Evolutionary conservation across 2,113 vertebrate genomes (phyloP), one percentile per base, ranked within the genome.

Genomic region (Rhombomys opimus): DNA sequence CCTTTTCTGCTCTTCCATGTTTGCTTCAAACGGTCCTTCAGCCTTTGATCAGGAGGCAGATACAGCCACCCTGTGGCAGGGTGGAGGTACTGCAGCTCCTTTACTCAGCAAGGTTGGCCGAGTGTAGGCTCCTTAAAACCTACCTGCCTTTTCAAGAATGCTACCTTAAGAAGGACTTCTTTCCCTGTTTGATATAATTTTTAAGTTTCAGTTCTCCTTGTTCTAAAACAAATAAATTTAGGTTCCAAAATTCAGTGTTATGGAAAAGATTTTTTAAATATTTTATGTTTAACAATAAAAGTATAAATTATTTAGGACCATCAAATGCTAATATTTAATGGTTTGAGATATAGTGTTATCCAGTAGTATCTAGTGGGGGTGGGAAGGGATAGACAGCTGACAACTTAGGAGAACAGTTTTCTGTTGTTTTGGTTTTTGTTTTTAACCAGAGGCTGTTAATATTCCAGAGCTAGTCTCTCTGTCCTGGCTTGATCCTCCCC

Each of bases 1-100:
- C 30, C 11, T 3, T 30, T 23, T 35, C 0, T 1, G 0, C 0
- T 38, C 7, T 6, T 68, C 22, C 3, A 12, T 4, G 27, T 30
- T 86, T 20, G 68, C 52, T 0, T 17, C 52, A 27, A 2, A 0
- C 17, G 6, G 7, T 9, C 27, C 54, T 41, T 23, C 25, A 61
- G 46, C n/a, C 23, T 82, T 70, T 57, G 12, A 94, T 61, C 23
- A 22, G 63, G 57, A 93, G 2, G 89, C 70, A 93, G 88, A 61
- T 96, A 92, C 65, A 97, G 96, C 97, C 97, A 92, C 88, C 96
- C 0, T 89, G 97, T 95, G 98, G 96, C 89, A 52, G 59, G 63
- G 4, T 6, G 5, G 80, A 84, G 91, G 81, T 80, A 97, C 95
- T 95, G 92, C 96, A 90, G 67, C 17, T 90, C 82, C 38, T 32